Conservation (phyloP, 1,140 invertebrate genomes). For the Heliconius melpomene region DNA sequence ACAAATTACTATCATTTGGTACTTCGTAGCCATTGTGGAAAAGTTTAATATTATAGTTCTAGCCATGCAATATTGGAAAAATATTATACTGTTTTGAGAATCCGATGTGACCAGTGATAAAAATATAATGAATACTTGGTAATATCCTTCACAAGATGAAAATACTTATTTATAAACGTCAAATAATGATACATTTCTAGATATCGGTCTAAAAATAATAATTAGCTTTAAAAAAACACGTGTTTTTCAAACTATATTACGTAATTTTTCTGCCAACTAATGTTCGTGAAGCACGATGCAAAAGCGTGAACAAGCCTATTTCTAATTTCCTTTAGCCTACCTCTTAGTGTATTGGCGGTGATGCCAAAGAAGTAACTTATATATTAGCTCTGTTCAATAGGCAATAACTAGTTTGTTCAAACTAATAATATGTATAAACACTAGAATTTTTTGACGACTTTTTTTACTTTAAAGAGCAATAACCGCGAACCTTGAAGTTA, state of each 20-base stretch:
- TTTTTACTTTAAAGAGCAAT: not conserved
- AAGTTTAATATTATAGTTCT: not conserved
- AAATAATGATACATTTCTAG: not conserved
- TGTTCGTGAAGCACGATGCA: not conserved
- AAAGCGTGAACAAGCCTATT: not conserved
- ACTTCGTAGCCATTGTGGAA: not conserved
- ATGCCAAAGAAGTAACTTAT: conserved; percentile 5
- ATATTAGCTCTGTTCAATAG: not conserved
- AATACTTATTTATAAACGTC: not conserved
- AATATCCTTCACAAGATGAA: not conserved
- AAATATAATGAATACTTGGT: not conserved
- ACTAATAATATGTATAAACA: not conserved
- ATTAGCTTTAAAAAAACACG: not conserved
- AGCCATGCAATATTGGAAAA: not conserved
- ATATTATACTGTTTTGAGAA: not conserved
- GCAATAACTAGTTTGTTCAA: not conserved
- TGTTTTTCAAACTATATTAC: not conserved
- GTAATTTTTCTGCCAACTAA: not conserved
- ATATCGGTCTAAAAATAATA: not conserved
- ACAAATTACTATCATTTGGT: not conserved
- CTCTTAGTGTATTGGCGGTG: conserved; percentile 8
- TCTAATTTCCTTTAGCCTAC: conserved; percentile 7
- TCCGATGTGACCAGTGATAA: not conserved
- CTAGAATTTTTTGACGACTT: not conserved
- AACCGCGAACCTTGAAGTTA: not conserved